Evolutionary conservation across 2,888 invertebrate genomes (phyloP), one percentile per base, ranked within the genome.

Genomic region (Balanococcus diminutus): DNA sequence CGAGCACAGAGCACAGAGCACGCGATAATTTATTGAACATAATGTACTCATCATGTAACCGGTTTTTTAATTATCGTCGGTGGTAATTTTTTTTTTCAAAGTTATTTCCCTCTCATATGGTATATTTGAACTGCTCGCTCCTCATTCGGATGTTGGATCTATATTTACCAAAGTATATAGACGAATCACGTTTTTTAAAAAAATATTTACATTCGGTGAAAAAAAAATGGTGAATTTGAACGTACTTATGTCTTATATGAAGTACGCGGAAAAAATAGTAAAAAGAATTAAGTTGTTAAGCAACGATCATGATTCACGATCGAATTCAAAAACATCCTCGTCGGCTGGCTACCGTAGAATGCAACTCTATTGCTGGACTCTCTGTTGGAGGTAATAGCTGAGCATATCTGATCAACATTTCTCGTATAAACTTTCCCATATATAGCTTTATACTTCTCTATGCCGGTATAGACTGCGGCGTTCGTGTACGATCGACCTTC

Each of bases 1-100:
- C 22, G n/a, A n/a, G n/a, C n/a, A n/a, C n/a, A n/a, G n/a, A n/a
- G n/a, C n/a, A n/a, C 28, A 61, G 2, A 42, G 72, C 56, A 56
- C 72, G 72, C 72, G 72, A 72, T 72, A 72, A 72, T 72, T 31
- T 72, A 72, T 72, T 72, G 72, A 72, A 72, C 72, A 72, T 72
- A 72, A 72, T 72, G 72, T 31, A 72, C 72, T 72, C 72, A 72
- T 72, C 72, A 31, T 72, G 72, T 72, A 72, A 72, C 72, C 72
- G 72, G 72, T 72, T 72, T 72, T 72, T 72, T 72, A 72, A 72
- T 72, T 72, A 72, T 72, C 31, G 72, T 31, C 22, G 72, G 31
- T 72, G 22, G 72, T 72, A 72, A 42, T 42, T 42, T 42, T 72
- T 72, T 72, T 61, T 61, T 1, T 8, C 19, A 11, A 39, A 9